Evolutionary conservation across 1,140 invertebrate genomes (phyloP).

Genomic region (Solen grandis): DNA sequence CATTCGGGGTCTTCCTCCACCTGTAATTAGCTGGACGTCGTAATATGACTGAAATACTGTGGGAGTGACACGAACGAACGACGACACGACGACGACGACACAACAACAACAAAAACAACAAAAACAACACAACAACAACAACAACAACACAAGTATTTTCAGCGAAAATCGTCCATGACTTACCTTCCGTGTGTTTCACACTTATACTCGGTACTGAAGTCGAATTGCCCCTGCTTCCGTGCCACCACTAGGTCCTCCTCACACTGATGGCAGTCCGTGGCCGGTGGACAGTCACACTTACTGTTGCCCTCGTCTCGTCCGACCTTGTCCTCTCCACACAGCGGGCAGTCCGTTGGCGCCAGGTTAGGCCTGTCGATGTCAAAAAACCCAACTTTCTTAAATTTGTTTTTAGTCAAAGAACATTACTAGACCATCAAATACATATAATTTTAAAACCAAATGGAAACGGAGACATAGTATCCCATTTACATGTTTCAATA

Average conservation of each 20-base stretch:
- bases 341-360: no score
- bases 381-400: not conserved
- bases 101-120: no score
- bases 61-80: no score
- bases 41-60: no score
- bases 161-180: not conserved
- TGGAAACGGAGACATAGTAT: no score
- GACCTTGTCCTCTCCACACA: no score
- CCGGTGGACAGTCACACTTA: slow-evolving; percentile 5
- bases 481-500: not conserved
- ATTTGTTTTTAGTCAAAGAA: not conserved
- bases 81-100: no score
- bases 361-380: not conserved
- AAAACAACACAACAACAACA: no score
- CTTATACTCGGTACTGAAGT: slow-evolving; percentile 16
- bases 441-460: slow-evolving; percentile 27
- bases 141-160: not conserved
- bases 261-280: not conserved
- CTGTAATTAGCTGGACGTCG: no score
- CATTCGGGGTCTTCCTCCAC: no score
- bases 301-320: no score
- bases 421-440: not conserved
- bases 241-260: not conserved
- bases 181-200: slow-evolving; percentile 28
- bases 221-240: not conserved